Percentiles rank a stretch among this genome's conserved stretches.
Conservation (phyloP, 1,140 invertebrate species). For the Adoxophyes honmai region DNA sequence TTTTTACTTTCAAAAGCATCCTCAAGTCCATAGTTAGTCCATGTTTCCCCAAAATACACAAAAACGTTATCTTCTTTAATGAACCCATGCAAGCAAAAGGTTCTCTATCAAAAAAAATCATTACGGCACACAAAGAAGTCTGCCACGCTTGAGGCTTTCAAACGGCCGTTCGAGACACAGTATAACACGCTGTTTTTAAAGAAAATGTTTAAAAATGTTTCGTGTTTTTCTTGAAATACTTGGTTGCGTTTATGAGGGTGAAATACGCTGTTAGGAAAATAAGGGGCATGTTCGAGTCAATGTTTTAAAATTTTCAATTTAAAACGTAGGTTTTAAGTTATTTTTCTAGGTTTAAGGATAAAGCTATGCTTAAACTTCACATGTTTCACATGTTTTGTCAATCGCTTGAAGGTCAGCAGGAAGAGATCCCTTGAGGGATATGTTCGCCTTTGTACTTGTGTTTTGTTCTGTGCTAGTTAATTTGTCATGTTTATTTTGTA, state of each 20-base stretch:
- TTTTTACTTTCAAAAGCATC: no score
- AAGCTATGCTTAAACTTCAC: no score
- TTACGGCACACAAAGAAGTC: neutral
- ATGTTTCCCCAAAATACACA: no score
- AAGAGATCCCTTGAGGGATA: no score
- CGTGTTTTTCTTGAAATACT: slow-evolving; percentile 5
- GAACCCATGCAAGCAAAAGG: slow-evolving; percentile 4
- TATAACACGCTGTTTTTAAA: neutral
- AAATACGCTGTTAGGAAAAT: neutral
- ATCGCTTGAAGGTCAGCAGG: no score
- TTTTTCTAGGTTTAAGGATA: no score
- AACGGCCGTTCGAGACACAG: neutral
- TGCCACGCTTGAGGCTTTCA: neutral
- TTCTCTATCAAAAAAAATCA: slow-evolving; percentile 10
- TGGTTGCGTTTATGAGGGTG: neutral
- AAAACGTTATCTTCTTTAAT: slow-evolving; percentile 1
- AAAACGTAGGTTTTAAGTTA: neutral
- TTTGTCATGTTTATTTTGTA: no score
- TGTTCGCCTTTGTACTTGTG: no score
- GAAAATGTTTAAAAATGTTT: slow-evolving; percentile 1
- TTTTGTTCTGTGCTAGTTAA: no score
- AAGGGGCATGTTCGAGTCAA: neutral
- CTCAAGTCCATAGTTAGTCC: no score
- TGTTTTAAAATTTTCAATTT: neutral
- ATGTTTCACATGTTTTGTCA: no score